These are phyloP conservation scores for Arrhamphus sclerolepis DNA, from an alignment of 2,797 vertebrate genomes.

Conservation along the genomic window DNA sequence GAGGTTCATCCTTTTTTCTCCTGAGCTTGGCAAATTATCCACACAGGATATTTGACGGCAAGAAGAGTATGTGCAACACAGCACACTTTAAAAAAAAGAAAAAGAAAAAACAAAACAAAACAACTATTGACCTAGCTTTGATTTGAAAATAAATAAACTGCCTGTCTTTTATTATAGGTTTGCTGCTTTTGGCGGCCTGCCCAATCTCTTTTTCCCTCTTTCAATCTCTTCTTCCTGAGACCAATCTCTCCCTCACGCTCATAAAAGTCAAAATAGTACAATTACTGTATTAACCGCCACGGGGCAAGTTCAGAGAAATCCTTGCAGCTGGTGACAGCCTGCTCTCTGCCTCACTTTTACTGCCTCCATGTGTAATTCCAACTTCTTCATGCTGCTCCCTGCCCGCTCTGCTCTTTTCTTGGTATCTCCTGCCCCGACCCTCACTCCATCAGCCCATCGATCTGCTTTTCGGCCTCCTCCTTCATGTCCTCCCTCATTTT, in stretches of 20 bases:
- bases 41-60: constrained; percentile 46
- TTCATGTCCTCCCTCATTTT: constrained; percentile 18
- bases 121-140: constrained; percentile 26
- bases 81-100: too few species aligned
- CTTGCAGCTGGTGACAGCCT: constrained; percentile 62
- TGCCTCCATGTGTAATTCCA: constrained; percentile 51
- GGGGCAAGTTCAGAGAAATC: constrained; percentile 47
- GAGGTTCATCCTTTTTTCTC: constrained; percentile 20
- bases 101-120: too few species aligned
- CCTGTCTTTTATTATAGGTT: constrained; percentile 50
- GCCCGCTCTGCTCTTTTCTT: constrained; percentile 12
- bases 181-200: constrained; percentile 53
- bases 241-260: constrained; percentile 49
- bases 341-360: constrained; percentile 40
- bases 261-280: constrained; percentile 64
- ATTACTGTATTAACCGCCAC: constrained; percentile 51
- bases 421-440: constrained; percentile 41
- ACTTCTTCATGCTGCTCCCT: constrained; percentile 28
- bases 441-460: constrained; percentile 18
- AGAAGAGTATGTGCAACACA: constrained; percentile 26
- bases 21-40: constrained; percentile 18
- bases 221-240: constrained; percentile 47
- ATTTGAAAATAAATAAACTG: constrained; percentile 17
- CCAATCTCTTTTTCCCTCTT: constrained; percentile 48
- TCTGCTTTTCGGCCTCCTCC: constrained; percentile 27